Evolutionary conservation across 1,140 invertebrate species (phyloP).

Genomic region (Caenorhabditis briggsae): DNA sequence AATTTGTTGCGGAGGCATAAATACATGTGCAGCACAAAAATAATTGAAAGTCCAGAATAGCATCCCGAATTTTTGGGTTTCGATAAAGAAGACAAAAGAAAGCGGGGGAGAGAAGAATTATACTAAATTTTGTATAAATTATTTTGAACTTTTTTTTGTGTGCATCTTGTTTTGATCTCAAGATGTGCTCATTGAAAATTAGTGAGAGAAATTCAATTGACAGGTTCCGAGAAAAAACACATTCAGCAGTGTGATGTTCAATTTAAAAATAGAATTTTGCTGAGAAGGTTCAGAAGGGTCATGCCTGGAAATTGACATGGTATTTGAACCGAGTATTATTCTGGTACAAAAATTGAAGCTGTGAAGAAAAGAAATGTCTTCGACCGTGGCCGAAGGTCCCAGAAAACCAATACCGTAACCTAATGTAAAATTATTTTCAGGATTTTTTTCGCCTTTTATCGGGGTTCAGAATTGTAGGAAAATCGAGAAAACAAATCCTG

Average conservation of each 20-base stretch:
- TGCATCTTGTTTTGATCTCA: neutral
- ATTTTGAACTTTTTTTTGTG: neutral
- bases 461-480: no score
- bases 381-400: no score
- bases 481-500: no score
- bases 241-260: no score
- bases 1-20: neutral
- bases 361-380: no score
- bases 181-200: neutral
- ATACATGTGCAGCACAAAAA: neutral
- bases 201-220: neutral
- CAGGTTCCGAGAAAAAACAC: neutral
- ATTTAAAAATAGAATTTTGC: neutral
- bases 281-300: neutral
- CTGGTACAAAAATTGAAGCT: no score
- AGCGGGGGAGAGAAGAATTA: neutral
- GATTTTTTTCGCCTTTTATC: no score
- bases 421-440: no score
- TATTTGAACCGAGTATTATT: no score
- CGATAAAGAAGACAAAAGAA: neutral
- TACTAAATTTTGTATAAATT: no score
- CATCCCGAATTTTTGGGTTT: neutral
- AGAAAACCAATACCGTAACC: no score
- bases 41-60: conserved; percentile 4
- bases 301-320: no score